Evolutionary conservation across 2,113 vertebrate species (phyloP), one percentile per base, ranked within the genome.

Genomic region (Coptodon rendalli): DNA sequence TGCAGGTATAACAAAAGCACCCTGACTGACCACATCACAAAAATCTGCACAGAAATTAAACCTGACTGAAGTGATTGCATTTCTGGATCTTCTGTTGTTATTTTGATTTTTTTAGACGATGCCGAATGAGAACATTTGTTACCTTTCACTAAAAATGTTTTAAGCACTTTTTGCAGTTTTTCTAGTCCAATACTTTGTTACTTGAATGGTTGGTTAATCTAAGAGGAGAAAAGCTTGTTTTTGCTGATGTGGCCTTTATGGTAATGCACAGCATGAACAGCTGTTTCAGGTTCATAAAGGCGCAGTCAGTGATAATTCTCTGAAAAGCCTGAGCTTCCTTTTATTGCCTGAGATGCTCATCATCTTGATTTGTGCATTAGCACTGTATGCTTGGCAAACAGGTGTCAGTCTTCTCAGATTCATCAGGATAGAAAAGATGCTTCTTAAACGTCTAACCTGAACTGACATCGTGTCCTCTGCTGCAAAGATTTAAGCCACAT

Each of bases 241-340:
- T 85, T 86, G 89, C 88, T 92, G 89, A 92, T 79, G 87, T 79
- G 82, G 68, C 63, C 53, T 7, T 63, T 87, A 91, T 92, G 89
- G 13, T 84, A 91, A 91, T 91, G 80, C 57, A 38, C 84, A 91
- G 87, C 87, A 53, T 82, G 82, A 92, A 85, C 89, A 90, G 90
- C 90, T 93, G 91, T 88, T 91, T 89, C 57, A 76, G 86, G 90
- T 89, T 91, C 86, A 87, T 87, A 82, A 90, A 93, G 89, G 48
- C 92, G 59, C 43, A 87, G 80, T 81, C 82, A 66, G 59, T 71
- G 79, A 81, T 63, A 84, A 86, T 86, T 84, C 78, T 66, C 68
- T 85, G 52, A 90, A 84, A 86, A 83, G 48, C 36, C 82, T 82
- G 24, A 66, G 80, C 54, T 14, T 68, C 68, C 38, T 81, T 27